Evolutionary conservation across 2,113 vertebrate species (phyloP).

Genomic region (Ctenodactylus gundi): DNA sequence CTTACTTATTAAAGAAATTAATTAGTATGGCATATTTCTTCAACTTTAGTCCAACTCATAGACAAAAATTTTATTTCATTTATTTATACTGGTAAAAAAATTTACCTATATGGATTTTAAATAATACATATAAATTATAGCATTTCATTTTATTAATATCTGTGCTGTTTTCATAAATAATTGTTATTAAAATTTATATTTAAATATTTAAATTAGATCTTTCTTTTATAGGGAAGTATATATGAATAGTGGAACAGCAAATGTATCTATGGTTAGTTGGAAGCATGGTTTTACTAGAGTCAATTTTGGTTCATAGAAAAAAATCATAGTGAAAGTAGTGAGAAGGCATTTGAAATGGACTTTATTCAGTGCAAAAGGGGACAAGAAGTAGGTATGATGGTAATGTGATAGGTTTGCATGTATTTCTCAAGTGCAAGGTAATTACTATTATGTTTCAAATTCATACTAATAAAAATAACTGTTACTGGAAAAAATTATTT

Average conservation of each 20-base stretch:
- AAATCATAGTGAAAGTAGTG: too few relatives aligned
- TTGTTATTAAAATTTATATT: background rate
- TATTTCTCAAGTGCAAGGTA: too few relatives aligned
- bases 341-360: too few relatives aligned
- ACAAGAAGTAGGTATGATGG: too few relatives aligned
- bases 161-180: background rate
- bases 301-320: background rate
- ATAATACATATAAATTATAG: background rate
- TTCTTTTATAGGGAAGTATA: background rate
- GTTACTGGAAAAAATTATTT: background rate
- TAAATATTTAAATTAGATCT: background rate
- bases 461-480: background rate
- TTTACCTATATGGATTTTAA: background rate
- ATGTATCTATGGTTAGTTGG: background rate
- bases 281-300: rapidly evolving
- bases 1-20: background rate
- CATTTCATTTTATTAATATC: background rate
- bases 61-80: background rate
- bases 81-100: background rate
- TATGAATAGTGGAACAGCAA: background rate
- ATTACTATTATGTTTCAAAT: too few relatives aligned
- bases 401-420: too few relatives aligned
- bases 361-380: too few relatives aligned
- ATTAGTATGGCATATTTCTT: background rate
- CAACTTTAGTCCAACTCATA: background rate